Percentiles rank a stretch among this genome's conserved stretches.
Evolutionary conservation across 2,888 invertebrate genomes (phyloP).

Genomic region (Dryomyza anilis): DNA sequence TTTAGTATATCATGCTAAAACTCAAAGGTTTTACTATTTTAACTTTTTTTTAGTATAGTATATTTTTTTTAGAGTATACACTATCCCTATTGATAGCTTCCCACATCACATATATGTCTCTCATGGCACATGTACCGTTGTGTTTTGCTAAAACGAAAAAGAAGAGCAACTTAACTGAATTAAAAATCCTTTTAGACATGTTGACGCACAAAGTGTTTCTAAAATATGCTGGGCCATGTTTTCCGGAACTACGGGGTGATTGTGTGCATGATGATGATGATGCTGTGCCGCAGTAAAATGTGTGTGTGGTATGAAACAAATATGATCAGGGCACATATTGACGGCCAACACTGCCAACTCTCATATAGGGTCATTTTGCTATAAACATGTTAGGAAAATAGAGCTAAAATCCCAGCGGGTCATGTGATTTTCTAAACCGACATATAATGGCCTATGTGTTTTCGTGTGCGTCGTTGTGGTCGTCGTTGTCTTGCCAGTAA

Average conservation of each 20-base stretch:
- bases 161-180: constrained; percentile 14
- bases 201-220: background rate
- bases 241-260: too few relatives aligned
- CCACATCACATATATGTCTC: too few relatives aligned
- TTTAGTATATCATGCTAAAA: too few relatives aligned
- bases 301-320: background rate
- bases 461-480: background rate
- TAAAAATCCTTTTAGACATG: constrained; percentile 17
- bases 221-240: constrained; percentile 4
- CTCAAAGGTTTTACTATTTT: too few relatives aligned
- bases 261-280: too few relatives aligned
- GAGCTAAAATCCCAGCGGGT: constrained; percentile 11
- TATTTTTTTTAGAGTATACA: too few relatives aligned
- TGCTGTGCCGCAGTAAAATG: too few relatives aligned
- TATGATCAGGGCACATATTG: background rate
- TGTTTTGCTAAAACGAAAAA: too few relatives aligned
- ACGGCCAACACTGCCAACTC: background rate
- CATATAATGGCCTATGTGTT: background rate
- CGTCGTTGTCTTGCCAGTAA: constrained; percentile 24
- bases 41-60: too few relatives aligned
- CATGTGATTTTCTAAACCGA: background rate
- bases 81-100: too few relatives aligned
- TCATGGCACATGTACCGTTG: too few relatives aligned
- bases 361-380: background rate
- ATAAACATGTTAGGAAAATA: background rate